Base-by-base conservation (phyloP, 2,888 invertebrate species). In the Ctena decussata region DNA sequence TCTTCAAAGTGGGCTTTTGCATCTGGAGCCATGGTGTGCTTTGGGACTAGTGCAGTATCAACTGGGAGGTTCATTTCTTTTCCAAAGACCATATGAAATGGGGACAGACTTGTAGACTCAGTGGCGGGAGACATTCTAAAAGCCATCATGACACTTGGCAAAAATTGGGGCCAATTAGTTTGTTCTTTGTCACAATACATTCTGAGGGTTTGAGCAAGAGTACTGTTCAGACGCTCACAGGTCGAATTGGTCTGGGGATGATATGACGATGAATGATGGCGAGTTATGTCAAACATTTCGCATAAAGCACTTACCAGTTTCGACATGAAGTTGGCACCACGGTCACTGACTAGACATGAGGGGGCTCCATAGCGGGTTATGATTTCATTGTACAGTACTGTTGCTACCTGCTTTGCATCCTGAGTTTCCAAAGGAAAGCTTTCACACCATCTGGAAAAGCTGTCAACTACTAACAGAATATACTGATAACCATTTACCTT, bases 401-500 rank as follows among this genome's bases (percentile, higher is more conserved):
- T n/a, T n/a, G 82, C 81, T 35, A 77, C 80, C 71, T 86, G 81
- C 41, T 37, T 76, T 44, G 87, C 84, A 3, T 69, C 72, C 65
- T 84, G 82, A 8, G 87, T 84, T 46, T 65, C 69, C 70, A 84
- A 32, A 12, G 87, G 82, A 79, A 87, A 87, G 3, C 53, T 53
- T 30, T 85, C 85, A 49, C 53, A 37, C 82, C 82, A 85, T 49
- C 69, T 53, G 8, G 82, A 75, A 60, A 79, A 85, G 24, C 41
- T 53, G 27, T 82, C 85, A 53, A 80, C 85, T 24, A 85, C 78
- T 11, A 83, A 35, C 0, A 83, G 49, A 24, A 83, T 44, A 27
- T 78, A 60, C 30, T 77, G 71, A 24, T 73, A 80, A n/a, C 81
- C 82, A n/a, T n/a, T n/a, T n/a, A n/a, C n/a, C n/a, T n/a, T 65